phyloP scores from a whole-genome alignment of 2,113 vertebrate species.

The Hemichromis elongatus region DNA sequence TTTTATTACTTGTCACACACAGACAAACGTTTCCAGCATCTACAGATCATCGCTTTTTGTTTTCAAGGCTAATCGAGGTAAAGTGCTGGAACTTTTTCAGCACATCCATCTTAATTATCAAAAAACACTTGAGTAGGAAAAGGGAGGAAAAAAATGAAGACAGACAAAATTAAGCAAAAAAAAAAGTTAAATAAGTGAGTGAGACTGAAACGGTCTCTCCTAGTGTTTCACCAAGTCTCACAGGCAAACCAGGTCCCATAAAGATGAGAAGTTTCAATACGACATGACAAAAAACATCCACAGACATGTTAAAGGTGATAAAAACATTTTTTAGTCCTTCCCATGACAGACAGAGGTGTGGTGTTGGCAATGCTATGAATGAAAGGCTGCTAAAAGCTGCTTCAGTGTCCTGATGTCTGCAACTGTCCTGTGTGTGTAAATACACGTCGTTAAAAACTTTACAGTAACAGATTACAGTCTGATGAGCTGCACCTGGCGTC shows the following conservation, averaged over 20 bases:
- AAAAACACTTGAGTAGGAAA: background rate
- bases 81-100: background rate
- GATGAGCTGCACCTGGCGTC: background rate
- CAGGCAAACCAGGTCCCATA: constrained; percentile 1
- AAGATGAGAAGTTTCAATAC: background rate
- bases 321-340: background rate
- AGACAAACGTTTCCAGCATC: background rate
- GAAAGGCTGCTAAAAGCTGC: background rate
- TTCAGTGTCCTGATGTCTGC: background rate
- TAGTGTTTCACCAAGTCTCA: background rate
- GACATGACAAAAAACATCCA: background rate
- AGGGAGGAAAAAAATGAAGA: background rate
- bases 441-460: background rate
- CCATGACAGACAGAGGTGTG: background rate
- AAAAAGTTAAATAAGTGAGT: background rate
- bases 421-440: background rate
- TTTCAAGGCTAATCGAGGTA: background rate
- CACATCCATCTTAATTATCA: background rate
- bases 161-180: background rate
- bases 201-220: background rate
- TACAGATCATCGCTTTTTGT: background rate
- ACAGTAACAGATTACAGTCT: background rate
- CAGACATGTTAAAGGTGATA: background rate
- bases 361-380: background rate
- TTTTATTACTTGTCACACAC: background rate